Conservation (phyloP, 2,888 invertebrate genomes). For the Arctia plantaginis region DNA sequence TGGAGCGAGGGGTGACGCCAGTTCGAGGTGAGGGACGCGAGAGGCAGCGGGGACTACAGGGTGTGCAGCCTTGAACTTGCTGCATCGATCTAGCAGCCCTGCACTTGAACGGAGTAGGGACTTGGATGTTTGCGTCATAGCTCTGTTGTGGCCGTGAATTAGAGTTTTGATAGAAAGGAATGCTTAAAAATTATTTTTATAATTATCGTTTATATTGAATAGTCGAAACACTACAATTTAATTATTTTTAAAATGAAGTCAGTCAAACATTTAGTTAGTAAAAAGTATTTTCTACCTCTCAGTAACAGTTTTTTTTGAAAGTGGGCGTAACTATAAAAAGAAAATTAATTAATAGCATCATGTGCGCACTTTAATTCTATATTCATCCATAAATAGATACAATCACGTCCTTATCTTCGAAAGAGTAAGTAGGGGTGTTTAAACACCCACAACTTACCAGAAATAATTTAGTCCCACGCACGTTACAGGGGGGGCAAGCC, state of each 20-base stretch:
- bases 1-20: constrained; percentile 15
- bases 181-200: not conserved
- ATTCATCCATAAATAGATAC: no score
- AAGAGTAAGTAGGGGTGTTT: not conserved
- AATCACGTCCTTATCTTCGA: not conserved
- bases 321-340: no score
- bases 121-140: constrained; percentile 21
- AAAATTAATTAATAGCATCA: no score
- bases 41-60: constrained; percentile 38
- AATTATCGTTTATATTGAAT: not conserved
- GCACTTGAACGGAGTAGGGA: constrained; percentile 54
- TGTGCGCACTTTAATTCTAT: no score
- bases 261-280: no score
- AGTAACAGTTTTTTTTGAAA: no score
- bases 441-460: not conserved
- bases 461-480: not conserved
- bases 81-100: constrained; percentile 58
- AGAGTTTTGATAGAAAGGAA: not conserved
- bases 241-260: not conserved
- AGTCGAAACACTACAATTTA: not conserved
- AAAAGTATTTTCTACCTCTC: not conserved
- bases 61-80: constrained; percentile 59
- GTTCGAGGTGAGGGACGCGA: constrained; percentile 21
- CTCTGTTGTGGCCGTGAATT: constrained; percentile 20
- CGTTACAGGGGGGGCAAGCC: not conserved